Conservation (phyloP, 2,888 invertebrate genomes). For the Sminthurides aquaticus region DNA sequence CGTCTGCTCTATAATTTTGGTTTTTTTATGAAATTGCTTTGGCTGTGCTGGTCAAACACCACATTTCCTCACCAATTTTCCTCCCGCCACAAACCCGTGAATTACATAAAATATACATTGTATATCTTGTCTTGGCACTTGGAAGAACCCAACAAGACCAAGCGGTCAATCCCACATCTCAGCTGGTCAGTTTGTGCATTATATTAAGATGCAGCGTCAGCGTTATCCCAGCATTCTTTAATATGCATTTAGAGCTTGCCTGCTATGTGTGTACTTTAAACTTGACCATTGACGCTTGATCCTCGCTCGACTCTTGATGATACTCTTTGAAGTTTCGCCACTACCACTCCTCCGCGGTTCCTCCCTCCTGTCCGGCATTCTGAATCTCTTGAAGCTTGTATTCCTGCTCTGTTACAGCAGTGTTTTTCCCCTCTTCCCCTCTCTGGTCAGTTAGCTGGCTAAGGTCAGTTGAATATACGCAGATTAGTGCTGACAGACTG, state of each 20-base stretch:
- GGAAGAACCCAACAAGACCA: not conserved
- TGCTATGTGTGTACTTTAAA: not conserved
- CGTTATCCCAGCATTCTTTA: no score
- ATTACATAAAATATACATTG: not conserved
- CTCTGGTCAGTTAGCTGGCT: no score
- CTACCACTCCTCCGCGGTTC: no score
- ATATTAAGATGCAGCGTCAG: no score
- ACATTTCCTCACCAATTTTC: not conserved
- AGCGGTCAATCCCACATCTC: no score
- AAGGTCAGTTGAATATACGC: not conserved
- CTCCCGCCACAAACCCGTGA: not conserved
- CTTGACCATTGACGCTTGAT: not conserved
- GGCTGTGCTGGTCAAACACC: not conserved
- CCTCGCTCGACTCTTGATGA: not conserved
- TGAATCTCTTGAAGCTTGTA: no score
- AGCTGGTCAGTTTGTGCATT: not conserved
- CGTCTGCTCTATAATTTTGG: not conserved
- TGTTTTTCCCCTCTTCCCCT: no score
- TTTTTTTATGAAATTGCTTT: no score
- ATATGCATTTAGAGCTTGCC: not conserved
- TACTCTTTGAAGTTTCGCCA: not conserved
- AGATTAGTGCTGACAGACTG: not conserved
- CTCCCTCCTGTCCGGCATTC: no score
- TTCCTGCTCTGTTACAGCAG: no score
- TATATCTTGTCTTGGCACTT: not conserved